Conservation (phyloP, 2,888 invertebrate genomes). For the Melanotus villosus region DNA sequence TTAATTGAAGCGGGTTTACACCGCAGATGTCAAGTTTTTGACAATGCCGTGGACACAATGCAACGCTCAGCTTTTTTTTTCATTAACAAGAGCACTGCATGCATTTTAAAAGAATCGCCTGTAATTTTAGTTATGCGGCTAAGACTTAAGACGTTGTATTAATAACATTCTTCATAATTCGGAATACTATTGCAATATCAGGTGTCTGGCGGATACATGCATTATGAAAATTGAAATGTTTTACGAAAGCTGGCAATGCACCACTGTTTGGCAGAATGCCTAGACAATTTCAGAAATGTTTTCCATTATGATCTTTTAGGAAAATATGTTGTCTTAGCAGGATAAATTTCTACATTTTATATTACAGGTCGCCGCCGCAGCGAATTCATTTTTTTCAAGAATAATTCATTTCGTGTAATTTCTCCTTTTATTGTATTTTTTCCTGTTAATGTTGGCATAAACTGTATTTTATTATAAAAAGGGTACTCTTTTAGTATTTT, state of each 20-base stretch:
- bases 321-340: conserved; percentile 19
- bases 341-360: neutral
- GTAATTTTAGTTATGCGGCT: conserved; percentile 6
- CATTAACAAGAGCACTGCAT: neutral
- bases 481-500: too few relatives aligned
- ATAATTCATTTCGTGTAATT: too few relatives aligned
- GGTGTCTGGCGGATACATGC: conserved; percentile 19
- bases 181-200: neutral
- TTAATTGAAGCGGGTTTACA: conserved; percentile 38
- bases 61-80: conserved; percentile 18
- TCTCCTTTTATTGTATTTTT: too few relatives aligned
- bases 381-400: neutral
- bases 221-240: conserved; percentile 38
- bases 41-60: conserved; percentile 29
- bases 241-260: conserved; percentile 8
- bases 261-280: conserved; percentile 31
- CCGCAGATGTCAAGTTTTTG: conserved; percentile 33
- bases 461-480: too few relatives aligned
- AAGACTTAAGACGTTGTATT: too few relatives aligned
- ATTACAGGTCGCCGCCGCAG: neutral
- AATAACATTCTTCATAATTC: too few relatives aligned
- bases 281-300: conserved; percentile 34
- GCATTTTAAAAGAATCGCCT: neutral
- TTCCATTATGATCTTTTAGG: conserved; percentile 29
- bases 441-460: too few relatives aligned